phyloP scores from a whole-genome alignment of 1,140 invertebrate genomes.

The Littorina saxatilis region DNA sequence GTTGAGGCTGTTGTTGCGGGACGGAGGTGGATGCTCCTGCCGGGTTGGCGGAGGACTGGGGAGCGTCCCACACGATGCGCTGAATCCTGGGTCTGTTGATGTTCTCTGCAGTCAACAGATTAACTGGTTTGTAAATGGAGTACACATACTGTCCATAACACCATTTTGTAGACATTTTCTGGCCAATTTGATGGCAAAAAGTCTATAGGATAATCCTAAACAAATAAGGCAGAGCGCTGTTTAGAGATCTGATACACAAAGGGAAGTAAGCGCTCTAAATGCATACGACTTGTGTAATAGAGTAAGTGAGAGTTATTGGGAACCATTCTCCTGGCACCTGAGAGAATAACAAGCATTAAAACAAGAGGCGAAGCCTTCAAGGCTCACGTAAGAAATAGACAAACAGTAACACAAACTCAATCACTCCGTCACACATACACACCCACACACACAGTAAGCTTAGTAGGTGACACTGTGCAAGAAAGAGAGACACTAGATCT shows the following conservation, averaged over 20 bases:
- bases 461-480: too few species aligned
- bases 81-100: conserved; percentile 64
- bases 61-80: conserved; percentile 54
- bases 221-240: neutral
- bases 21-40: conserved; percentile 29
- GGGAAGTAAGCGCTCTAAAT: too few species aligned
- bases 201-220: neutral
- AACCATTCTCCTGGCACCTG: too few species aligned
- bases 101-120: conserved; percentile 46
- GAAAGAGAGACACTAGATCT: too few species aligned
- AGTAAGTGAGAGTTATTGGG: too few species aligned
- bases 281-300: too few species aligned
- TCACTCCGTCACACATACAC: too few species aligned
- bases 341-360: too few species aligned
- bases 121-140: neutral
- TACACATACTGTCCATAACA: neutral
- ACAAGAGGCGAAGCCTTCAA: too few species aligned
- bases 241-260: neutral
- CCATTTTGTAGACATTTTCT: neutral
- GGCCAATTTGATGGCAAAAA: neutral
- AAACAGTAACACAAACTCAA: too few species aligned
- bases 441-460: too few species aligned
- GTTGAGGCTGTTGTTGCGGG: conserved; percentile 6
- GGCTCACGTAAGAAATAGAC: too few species aligned
- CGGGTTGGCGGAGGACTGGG: conserved; percentile 17